These are phyloP conservation scores for Lucinisca nassula DNA, from an alignment of 2,888 invertebrate species.

Conservation along the genomic window DNA sequence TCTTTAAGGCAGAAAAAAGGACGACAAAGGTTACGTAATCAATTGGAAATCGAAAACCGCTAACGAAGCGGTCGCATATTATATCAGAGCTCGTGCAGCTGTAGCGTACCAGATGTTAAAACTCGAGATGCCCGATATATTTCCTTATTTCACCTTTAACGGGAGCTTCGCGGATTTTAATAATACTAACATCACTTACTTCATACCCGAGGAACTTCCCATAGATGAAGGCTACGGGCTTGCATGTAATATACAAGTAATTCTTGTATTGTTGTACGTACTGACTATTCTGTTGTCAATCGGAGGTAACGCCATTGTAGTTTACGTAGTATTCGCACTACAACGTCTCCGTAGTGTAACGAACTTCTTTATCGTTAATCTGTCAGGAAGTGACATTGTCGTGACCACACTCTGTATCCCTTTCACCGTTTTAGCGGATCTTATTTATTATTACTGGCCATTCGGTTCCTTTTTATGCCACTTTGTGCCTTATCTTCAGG, in stretches of 20 bases:
- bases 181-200: neutral
- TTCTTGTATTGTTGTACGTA: slow-evolving; percentile 88
- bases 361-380: slow-evolving; percentile 90
- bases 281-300: slow-evolving; percentile 88
- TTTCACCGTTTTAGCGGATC: slow-evolving; percentile 91
- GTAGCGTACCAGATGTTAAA: neutral
- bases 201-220: neutral
- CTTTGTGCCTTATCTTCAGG: slow-evolving; percentile 94
- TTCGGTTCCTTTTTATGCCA: slow-evolving; percentile 95
- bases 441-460: slow-evolving; percentile 93
- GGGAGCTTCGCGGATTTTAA: neutral
- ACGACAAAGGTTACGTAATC: too few species aligned
- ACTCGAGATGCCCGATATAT: neutral
- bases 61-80: too few species aligned
- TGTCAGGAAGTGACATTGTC: slow-evolving; percentile 88
- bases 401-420: slow-evolving; percentile 88
- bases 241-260: slow-evolving; percentile 51
- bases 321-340: slow-evolving; percentile 94
- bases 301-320: slow-evolving; percentile 91
- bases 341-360: slow-evolving; percentile 97
- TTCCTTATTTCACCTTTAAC: neutral
- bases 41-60: too few species aligned
- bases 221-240: slow-evolving; percentile 39
- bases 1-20: too few species aligned
- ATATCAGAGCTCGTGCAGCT: neutral